Base-by-base conservation (phyloP, 2,888 invertebrate genomes). In the Lasioglossum calceatum region DNA sequence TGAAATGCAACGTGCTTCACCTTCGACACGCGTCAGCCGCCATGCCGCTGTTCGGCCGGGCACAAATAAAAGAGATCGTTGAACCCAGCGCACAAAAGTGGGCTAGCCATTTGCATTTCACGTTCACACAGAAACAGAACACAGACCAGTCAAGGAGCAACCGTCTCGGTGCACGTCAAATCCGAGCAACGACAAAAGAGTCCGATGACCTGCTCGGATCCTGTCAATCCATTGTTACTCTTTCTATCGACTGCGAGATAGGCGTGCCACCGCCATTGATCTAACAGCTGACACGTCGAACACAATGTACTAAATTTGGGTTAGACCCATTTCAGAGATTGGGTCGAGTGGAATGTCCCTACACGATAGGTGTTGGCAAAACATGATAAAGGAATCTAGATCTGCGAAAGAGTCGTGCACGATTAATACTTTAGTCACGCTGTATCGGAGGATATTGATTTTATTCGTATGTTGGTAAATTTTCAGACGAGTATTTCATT, bases 21-120 rank as follows among this genome's bases (percentile, higher is more conserved):
- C 82, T 70, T 82, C 82, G 77, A 58, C 78, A 47, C 50, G 54
- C 78, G 82, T 42, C 14, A 4, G 64, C 32, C 36, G 23, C 12
- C n/a, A n/a, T 16, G 23, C 32, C 36, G 78, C 36, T 73, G 77
- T 73, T 88, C 82, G 80, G 87, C 75, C 87, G 58, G 77, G 79
- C 77, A 86, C 74, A 77, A 83, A 82, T 83, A 81, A 83, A 73
- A 32, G 86, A 7, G 88, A 80, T 32, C 88, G 80, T 87, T 87
- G 88, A 87, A 88, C 88, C 82, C 80, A 23, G 82, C 67, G 77
- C 74, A 81, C 54, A 81, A 86, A 85, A 86, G 79, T 84, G 76
- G 86, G 61, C 86, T 74, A 47, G 42, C 67, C 79, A 87, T 87
- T 87, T 84, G 87, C 87, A 84, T 87, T 87, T 87, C 87, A 82